Evolutionary conservation across 2,888 invertebrate species (phyloP).

Genomic region (Trachelus tabidus): DNA sequence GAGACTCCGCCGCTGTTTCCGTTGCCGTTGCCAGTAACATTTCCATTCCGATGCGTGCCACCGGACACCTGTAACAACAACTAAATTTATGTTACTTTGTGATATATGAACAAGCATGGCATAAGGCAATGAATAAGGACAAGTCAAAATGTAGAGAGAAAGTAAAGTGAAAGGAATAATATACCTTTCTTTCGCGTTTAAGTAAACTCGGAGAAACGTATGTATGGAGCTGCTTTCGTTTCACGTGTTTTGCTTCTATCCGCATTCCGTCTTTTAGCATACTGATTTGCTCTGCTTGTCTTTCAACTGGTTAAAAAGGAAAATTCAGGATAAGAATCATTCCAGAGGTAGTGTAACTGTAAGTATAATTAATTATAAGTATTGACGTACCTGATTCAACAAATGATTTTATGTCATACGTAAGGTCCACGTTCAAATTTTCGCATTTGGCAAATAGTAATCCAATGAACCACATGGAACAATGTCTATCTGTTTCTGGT

Average conservation of each 20-base stretch:
- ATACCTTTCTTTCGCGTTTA: slow-evolving; percentile 77
- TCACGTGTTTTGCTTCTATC: slow-evolving; percentile 89
- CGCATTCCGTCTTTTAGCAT: slow-evolving; percentile 80
- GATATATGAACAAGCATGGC: background rate
- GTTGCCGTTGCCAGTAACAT: slow-evolving; percentile 47
- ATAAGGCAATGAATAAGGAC: background rate
- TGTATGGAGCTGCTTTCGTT: slow-evolving; percentile 79
- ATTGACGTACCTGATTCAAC: slow-evolving; percentile 81
- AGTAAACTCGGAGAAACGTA: slow-evolving; percentile 79
- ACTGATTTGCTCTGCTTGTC: slow-evolving; percentile 74
- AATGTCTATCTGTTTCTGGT: slow-evolving; percentile 71
- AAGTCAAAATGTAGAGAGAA: background rate
- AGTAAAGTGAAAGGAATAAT: slow-evolving; percentile 1
- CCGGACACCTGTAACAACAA: slow-evolving; percentile 41
- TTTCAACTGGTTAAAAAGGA: slow-evolving; percentile 65
- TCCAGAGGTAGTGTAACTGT: background rate
- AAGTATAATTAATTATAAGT: background rate
- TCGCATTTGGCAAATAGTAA: slow-evolving; percentile 90
- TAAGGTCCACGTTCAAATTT: slow-evolving; percentile 92
- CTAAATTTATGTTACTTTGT: background rate
- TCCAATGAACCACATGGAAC: slow-evolving; percentile 98
- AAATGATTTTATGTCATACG: slow-evolving; percentile 91
- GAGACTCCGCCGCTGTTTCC: slow-evolving; percentile 41
- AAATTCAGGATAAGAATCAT: background rate
- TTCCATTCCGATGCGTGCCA: slow-evolving; percentile 49